Conservation (phyloP, 2,113 vertebrate species). For the Hippopotamus amphibius region DNA sequence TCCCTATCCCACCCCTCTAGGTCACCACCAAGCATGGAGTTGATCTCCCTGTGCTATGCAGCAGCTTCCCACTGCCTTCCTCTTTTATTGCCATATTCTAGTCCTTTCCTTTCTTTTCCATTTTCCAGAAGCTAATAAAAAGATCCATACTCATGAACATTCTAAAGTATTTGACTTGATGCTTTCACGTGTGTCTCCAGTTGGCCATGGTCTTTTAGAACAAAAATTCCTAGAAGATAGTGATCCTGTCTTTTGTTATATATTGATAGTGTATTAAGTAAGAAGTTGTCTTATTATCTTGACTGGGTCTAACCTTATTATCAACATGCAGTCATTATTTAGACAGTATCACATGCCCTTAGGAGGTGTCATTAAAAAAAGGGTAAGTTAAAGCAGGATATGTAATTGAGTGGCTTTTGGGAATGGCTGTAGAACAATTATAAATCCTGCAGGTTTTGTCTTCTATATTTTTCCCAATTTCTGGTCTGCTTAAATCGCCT, state of each 20-base stretch:
- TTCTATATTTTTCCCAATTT: constrained; percentile 15
- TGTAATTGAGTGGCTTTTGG: not conserved
- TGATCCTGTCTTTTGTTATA: not conserved
- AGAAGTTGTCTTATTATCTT: constrained; percentile 46
- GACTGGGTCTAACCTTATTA: not conserved
- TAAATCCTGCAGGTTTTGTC: not conserved
- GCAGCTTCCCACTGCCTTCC: too few species aligned
- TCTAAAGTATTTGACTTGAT: constrained; percentile 14
- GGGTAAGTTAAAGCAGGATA: not conserved
- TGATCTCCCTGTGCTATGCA: too few species aligned
- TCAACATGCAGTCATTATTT: not conserved
- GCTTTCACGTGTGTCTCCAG: not conserved
- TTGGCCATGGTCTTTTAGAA: constrained; percentile 3
- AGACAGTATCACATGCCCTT: not conserved
- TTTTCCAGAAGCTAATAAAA: not conserved
- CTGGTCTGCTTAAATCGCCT: constrained; percentile 15
- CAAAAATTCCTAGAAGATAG: not conserved
- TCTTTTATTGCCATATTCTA: constrained; percentile 47
- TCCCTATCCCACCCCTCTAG: too few species aligned
- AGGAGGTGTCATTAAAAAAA: not conserved
- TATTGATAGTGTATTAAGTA: not conserved
- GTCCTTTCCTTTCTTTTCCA: not conserved
- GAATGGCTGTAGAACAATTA: not conserved
- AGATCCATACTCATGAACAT: not conserved
- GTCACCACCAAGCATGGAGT: too few species aligned